Percentiles rank a stretch among this genome's conserved stretches.
phyloP scores from a whole-genome alignment of 2,888 invertebrate species.

The Tenodera sinensis region DNA sequence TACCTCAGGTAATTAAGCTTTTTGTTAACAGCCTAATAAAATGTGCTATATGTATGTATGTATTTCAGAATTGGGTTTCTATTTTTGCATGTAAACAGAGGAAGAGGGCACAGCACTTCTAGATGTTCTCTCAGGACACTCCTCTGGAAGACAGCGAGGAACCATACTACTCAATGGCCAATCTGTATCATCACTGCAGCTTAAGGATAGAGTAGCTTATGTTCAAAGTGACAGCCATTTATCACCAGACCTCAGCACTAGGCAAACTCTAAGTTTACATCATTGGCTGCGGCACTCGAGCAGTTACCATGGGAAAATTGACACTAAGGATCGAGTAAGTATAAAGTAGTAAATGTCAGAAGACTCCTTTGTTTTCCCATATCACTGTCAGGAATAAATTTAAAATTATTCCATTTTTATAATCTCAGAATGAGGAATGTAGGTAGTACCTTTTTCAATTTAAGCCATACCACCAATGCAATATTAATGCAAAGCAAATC shows the following conservation, averaged over 20 bases:
- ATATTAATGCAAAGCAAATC: too few relatives aligned
- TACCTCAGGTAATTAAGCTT: slow-evolving; percentile 50
- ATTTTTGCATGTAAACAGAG: slow-evolving; percentile 46
- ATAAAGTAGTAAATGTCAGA: neutral
- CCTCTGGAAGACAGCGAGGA: slow-evolving; percentile 59
- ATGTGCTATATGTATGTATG: neutral
- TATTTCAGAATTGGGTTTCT: slow-evolving; percentile 10
- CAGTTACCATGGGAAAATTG: neutral
- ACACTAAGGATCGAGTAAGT: slow-evolving; percentile 48
- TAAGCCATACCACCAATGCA: too few relatives aligned
- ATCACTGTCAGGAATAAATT: neutral
- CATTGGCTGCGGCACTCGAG: slow-evolving; percentile 59
- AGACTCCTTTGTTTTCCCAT: neutral
- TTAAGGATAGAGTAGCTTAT: slow-evolving; percentile 71
- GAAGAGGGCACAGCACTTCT: slow-evolving; percentile 82
- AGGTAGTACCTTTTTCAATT: too few relatives aligned
- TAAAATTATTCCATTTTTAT: neutral
- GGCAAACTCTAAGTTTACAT: slow-evolving; percentile 82
- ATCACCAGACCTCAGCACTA: slow-evolving; percentile 85
- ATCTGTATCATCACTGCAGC: slow-evolving; percentile 64
- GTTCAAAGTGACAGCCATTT: slow-evolving; percentile 71
- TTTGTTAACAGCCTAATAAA: neutral
- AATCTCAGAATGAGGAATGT: neutral
- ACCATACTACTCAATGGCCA: slow-evolving; percentile 86
- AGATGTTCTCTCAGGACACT: slow-evolving; percentile 76